Conservation (phyloP, 64 coral and sea anemone species). For the Pocillopora damicornis region DNA sequence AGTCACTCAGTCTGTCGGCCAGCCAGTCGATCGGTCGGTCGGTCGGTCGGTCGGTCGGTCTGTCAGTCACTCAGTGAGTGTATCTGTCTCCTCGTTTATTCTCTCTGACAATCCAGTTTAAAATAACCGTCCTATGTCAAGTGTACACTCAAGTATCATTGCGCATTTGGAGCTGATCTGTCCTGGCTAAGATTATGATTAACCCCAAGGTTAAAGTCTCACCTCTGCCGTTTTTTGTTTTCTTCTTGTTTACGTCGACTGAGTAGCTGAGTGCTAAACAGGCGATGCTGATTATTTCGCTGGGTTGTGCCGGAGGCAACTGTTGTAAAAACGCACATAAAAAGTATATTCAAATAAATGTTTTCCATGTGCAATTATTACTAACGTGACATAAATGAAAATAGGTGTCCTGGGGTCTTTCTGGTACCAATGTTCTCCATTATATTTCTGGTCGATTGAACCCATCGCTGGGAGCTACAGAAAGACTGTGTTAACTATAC, state of each 20-base stretch:
- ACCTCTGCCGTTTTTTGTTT: slow-evolving; percentile 24
- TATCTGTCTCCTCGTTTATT: not conserved
- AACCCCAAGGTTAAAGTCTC: not conserved
- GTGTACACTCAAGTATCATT: no score
- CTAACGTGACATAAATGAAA: no score
- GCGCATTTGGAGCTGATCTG: not conserved
- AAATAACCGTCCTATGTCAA: no score
- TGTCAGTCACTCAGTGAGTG: not conserved
- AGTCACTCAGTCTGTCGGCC: not conserved
- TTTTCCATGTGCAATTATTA: no score
- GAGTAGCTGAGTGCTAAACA: slow-evolving; percentile 53
- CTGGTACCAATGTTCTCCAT: no score
- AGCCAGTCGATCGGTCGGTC: not conserved
- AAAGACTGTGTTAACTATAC: no score
- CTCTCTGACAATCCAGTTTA: not conserved
- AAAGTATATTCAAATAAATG: no score
- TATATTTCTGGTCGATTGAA: no score
- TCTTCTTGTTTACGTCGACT: slow-evolving; percentile 13
- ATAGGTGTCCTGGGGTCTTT: no score
- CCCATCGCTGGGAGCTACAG: no score
- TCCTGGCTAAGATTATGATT: not conserved
- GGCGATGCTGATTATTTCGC: slow-evolving; percentile 48
- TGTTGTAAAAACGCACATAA: slow-evolving; percentile 10
- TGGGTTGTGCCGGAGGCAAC: slow-evolving; percentile 35
- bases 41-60: not conserved